Evolutionary conservation across 2,113 vertebrate species (phyloP).

Genomic region (Rhagologus leucostigma): DNA sequence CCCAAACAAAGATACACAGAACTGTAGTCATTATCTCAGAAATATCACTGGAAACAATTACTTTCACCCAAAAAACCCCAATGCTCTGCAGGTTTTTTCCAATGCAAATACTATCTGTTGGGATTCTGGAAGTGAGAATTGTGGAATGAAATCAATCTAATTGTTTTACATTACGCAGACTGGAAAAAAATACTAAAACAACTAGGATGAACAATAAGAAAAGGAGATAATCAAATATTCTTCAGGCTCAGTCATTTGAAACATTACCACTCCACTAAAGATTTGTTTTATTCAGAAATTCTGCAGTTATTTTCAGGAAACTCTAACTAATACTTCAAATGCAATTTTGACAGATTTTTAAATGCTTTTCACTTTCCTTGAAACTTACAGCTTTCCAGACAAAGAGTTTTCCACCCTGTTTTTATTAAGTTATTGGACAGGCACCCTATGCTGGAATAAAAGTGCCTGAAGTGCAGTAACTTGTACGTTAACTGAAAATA

Average conservation of each 20-base stretch:
- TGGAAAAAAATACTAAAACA: not conserved
- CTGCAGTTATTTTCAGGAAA: not conserved
- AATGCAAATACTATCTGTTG: not conserved
- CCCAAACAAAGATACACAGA: not conserved
- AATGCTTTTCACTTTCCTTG: not conserved
- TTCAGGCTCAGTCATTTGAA: not conserved
- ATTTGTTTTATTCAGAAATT: not conserved
- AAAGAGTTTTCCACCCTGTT: not conserved
- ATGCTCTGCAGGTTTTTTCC: not conserved
- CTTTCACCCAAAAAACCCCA: not conserved
- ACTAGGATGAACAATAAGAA: not conserved
- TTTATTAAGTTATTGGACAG: not conserved
- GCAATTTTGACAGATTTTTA: not conserved
- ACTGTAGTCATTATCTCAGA: not conserved
- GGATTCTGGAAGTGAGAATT: not conserved
- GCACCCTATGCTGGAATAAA: not conserved
- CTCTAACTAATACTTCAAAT: not conserved
- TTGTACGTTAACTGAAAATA: not conserved
- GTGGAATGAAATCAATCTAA: not conserved
- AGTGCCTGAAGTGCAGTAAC: not conserved
- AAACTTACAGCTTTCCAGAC: not conserved
- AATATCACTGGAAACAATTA: not conserved
- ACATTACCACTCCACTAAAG: not conserved
- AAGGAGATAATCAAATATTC: not conserved
- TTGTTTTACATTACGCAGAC: not conserved